phyloP scores from a whole-genome alignment of 2,113 vertebrate genomes.

The Azemiops feae region DNA sequence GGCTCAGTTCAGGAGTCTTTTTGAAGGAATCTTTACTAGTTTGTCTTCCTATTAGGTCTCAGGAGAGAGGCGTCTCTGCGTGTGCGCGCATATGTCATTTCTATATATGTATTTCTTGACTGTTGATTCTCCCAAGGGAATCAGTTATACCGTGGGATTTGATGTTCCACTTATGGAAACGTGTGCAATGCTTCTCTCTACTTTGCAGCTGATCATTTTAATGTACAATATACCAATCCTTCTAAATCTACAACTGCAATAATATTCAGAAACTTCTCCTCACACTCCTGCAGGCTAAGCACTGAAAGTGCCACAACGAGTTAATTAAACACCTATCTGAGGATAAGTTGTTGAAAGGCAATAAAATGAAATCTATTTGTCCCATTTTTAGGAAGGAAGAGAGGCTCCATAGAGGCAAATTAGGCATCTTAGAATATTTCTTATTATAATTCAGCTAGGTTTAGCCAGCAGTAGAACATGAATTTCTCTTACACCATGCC shows the following conservation, averaged over 20 bases:
- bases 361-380: conserved; percentile 48
- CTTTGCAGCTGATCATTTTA: conserved; percentile 44
- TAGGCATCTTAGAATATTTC: conserved; percentile 23
- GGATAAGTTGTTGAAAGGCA: conserved; percentile 56
- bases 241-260: conserved; percentile 39
- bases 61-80: background rate
- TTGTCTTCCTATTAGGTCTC: background rate
- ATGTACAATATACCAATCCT: background rate
- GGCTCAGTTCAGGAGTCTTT: background rate
- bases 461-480: background rate
- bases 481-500: background rate
- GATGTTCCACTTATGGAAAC: conserved; percentile 21
- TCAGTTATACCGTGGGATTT: background rate
- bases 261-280: conserved; percentile 32
- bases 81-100: background rate
- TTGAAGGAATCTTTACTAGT: background rate
- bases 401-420: conserved; percentile 40
- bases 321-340: conserved; percentile 72
- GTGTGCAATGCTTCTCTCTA: background rate
- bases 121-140: background rate
- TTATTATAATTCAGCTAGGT: background rate
- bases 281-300: conserved; percentile 57
- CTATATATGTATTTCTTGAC: background rate
- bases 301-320: conserved; percentile 52
- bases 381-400: conserved; percentile 31